phyloP scores from a whole-genome alignment of 1,140 invertebrate species.

The Acromyrmex charruanus region DNA sequence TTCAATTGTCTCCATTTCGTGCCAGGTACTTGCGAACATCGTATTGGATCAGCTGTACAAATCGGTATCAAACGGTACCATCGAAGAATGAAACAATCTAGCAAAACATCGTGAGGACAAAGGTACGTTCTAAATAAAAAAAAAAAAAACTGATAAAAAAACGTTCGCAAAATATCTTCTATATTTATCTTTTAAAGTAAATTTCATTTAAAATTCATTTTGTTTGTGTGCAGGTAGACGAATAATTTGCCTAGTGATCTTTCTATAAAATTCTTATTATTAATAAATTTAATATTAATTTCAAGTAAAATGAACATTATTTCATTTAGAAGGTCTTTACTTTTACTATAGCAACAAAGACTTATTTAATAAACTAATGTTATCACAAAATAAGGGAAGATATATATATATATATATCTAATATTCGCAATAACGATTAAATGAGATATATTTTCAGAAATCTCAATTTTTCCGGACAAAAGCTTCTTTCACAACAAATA shows the following conservation, averaged over 20 bases:
- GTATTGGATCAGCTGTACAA: conserved; percentile 25
- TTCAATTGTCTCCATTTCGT: neutral
- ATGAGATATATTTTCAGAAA: conserved; percentile 14
- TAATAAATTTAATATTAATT: conserved; percentile 8
- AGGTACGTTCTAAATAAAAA: neutral
- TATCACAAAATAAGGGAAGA: neutral
- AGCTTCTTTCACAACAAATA: conserved; percentile 19
- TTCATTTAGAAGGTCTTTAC: neutral
- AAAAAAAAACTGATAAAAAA: neutral
- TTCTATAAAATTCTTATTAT: neutral
- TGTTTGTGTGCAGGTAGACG: neutral
- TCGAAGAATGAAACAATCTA: conserved; percentile 46
- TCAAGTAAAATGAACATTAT: neutral
- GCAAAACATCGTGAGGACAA: conserved; percentile 38
- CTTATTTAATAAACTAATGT: conserved; percentile 7
- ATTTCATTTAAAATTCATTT: conserved; percentile 10
- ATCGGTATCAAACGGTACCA: conserved; percentile 46
- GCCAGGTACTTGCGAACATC: neutral
- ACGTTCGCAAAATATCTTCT: neutral
- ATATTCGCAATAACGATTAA: conserved; percentile 10
- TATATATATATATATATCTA: neutral
- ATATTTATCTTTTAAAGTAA: neutral
- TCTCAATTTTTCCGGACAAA: conserved; percentile 43
- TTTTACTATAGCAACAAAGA: neutral
- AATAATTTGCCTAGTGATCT: neutral